Evolutionary conservation across 2,797 vertebrate species (phyloP).

Genomic region (Betta splendens): DNA sequence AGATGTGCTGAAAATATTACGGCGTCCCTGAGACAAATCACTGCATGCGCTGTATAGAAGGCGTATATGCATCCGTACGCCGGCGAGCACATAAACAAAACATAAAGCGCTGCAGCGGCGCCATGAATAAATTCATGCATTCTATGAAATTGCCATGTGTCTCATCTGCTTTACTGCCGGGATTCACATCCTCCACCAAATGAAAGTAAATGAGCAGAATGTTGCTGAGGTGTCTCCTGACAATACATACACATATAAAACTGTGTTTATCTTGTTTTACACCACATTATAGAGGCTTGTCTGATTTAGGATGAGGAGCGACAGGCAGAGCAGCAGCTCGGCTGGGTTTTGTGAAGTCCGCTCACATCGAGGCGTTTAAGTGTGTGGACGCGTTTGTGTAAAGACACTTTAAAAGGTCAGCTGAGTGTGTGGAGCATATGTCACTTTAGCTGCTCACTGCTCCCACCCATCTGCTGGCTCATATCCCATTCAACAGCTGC

Average conservation of each 20-base stretch:
- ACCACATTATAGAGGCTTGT: constrained; percentile 20
- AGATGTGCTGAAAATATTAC: constrained; percentile 27
- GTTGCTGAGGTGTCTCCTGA: constrained; percentile 31
- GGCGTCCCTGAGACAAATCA: constrained; percentile 41
- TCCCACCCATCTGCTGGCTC: constrained; percentile 31
- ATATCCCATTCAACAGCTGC: constrained; percentile 38
- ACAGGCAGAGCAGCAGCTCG: no score
- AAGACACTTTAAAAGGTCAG: constrained; percentile 26
- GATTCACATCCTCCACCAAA: constrained; percentile 42
- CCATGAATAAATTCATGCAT: constrained; percentile 48
- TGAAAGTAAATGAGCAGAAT: constrained; percentile 24
- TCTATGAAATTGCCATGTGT: constrained; percentile 54
- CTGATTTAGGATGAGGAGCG: no score
- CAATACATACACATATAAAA: constrained; percentile 19
- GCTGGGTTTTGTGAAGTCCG: neutral
- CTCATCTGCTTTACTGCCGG: constrained; percentile 32
- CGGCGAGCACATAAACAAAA: constrained; percentile 31
- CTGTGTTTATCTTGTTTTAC: constrained; percentile 42
- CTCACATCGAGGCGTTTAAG: neutral
- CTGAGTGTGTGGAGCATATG: constrained; percentile 7
- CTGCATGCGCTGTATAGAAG: constrained; percentile 2
- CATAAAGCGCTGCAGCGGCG: constrained; percentile 36
- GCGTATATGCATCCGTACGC: constrained; percentile 15
- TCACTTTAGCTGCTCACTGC: constrained; percentile 26
- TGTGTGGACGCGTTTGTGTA: constrained; percentile 5